A percentile compares a stretch with the other conserved stretches of the same genome.
Evolutionary conservation across 2,113 vertebrate genomes (phyloP).

Genomic region (Chiloscyllium plagiosum): DNA sequence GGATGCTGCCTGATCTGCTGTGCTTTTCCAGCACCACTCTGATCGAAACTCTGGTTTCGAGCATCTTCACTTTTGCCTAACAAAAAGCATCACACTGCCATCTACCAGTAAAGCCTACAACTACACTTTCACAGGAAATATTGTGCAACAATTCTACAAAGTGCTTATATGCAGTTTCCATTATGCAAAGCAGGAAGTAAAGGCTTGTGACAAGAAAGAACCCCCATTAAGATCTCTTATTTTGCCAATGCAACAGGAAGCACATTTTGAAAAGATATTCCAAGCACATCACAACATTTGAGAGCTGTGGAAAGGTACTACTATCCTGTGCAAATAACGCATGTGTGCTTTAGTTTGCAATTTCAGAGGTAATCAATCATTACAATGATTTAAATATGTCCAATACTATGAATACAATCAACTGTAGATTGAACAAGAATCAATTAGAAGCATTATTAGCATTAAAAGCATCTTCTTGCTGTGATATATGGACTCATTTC

Average conservation of each 20-base stretch:
- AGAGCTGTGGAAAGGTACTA: background rate
- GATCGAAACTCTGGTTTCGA: no score
- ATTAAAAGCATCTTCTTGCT: background rate
- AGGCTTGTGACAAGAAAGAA: background rate
- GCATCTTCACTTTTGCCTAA: no score
- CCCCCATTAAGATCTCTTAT: background rate
- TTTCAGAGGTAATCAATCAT: background rate
- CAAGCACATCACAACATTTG: background rate
- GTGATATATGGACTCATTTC: background rate
- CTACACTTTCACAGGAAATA: background rate
- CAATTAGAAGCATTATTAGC: background rate
- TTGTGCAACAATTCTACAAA: background rate
- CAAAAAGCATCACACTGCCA: background rate
- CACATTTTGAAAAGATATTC: background rate
- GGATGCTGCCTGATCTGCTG: no score
- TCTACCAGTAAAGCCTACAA: background rate
- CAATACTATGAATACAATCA: background rate
- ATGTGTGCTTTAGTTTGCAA: background rate
- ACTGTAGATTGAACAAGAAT: background rate
- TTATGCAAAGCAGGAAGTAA: no score
- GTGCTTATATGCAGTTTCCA: background rate
- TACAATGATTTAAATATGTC: background rate
- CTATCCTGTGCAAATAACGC: background rate
- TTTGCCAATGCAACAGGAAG: background rate
- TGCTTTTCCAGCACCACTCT: no score